Evolutionary conservation across 2,888 invertebrate genomes (phyloP).

Genomic region (Bruchidius siliquastri): DNA sequence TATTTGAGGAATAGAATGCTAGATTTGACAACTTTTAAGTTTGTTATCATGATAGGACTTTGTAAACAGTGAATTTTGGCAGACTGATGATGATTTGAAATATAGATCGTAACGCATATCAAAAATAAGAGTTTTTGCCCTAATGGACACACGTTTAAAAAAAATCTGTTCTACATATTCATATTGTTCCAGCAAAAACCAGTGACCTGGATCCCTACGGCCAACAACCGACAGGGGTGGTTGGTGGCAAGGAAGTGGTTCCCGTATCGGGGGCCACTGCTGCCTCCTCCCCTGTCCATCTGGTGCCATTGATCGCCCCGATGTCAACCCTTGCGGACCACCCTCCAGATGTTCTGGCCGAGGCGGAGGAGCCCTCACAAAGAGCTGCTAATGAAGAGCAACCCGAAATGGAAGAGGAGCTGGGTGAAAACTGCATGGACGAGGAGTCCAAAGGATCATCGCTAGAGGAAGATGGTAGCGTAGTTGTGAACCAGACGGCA

Average conservation of each 20-base stretch:
- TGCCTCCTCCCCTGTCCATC: background rate
- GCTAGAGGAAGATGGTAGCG: background rate
- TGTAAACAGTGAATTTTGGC: too few relatives aligned
- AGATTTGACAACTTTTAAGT: too few relatives aligned
- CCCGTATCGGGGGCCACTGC: background rate
- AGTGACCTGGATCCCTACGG: slow-evolving; percentile 17
- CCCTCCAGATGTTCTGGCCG: background rate
- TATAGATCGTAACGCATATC: too few relatives aligned
- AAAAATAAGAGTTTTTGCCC: too few relatives aligned
- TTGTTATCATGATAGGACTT: too few relatives aligned
- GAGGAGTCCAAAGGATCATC: background rate
- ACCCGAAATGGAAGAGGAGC: background rate
- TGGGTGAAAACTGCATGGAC: background rate
- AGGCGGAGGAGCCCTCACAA: background rate
- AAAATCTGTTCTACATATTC: background rate
- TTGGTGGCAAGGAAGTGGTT: background rate
- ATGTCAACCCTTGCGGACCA: background rate
- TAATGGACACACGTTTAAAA: too few relatives aligned
- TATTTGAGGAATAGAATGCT: too few relatives aligned
- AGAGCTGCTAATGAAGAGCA: background rate
- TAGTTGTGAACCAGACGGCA: background rate
- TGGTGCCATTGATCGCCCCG: background rate
- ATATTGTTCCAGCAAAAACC: slow-evolving; percentile 12
- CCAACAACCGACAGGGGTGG: background rate
- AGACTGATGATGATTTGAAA: too few relatives aligned